Conservation (phyloP, 2,888 invertebrate genomes). For the Venustoraphidia nigricollis region DNA sequence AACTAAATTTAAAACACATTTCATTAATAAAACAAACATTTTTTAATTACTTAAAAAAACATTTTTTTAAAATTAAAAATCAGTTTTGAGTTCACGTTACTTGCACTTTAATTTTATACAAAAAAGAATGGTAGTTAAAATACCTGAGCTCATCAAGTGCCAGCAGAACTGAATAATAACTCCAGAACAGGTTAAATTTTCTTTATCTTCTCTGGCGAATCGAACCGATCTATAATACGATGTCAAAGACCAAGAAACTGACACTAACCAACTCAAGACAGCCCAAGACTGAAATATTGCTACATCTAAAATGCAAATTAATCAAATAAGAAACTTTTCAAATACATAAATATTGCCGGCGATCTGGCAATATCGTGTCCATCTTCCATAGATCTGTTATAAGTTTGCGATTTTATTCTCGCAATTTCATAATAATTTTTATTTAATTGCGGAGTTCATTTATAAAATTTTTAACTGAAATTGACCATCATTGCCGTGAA, state of each 20-base stretch:
- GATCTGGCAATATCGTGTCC: too few relatives aligned
- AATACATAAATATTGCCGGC: too few relatives aligned
- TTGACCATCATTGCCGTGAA: too few relatives aligned
- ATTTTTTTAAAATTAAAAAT: constrained; percentile 1
- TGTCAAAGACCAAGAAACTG: constrained; percentile 43
- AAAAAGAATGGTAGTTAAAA: constrained; percentile 4
- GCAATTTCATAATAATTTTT: too few relatives aligned
- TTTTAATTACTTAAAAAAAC: background rate
- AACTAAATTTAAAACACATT: constrained; percentile 18
- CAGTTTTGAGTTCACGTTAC: background rate
- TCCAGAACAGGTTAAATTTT: constrained; percentile 33
- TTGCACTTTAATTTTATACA: too few relatives aligned
- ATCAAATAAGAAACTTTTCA: background rate
- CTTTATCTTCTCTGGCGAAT: constrained; percentile 35
- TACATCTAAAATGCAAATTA: constrained; percentile 19
- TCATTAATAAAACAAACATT: constrained; percentile 2
- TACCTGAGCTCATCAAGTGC: constrained; percentile 39
- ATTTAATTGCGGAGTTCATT: too few relatives aligned
- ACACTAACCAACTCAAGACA: constrained; percentile 34
- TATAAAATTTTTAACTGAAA: too few relatives aligned
- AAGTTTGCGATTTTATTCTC: too few relatives aligned
- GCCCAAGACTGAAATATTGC: constrained; percentile 31
- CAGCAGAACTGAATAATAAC: constrained; percentile 37
- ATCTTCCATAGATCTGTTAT: too few relatives aligned
- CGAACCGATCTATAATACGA: constrained; percentile 43